phyloP scores from a whole-genome alignment of 2,888 invertebrate species.

The Plemyria rubiginata region DNA sequence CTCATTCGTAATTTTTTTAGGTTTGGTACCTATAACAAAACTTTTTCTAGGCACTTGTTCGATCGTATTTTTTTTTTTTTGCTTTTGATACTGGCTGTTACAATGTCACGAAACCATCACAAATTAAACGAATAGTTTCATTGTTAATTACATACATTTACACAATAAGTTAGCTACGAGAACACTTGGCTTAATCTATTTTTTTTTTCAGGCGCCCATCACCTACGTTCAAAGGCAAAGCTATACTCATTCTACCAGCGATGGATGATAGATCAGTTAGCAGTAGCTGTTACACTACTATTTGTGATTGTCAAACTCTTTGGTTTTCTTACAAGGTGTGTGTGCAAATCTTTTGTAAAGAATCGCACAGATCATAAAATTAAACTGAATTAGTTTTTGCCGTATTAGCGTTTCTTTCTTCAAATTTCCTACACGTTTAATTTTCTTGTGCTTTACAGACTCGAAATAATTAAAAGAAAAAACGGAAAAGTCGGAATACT shows the following conservation, averaged over 20 bases:
- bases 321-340: neutral
- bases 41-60: too few relatives aligned
- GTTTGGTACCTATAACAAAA: too few relatives aligned
- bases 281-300: conserved; percentile 38
- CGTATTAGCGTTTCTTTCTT: conserved; percentile 1
- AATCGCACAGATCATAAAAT: conserved; percentile 6
- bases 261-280: conserved; percentile 59
- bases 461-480: neutral
- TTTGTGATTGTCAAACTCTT: conserved; percentile 23
- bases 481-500: too few relatives aligned
- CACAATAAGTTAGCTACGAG: too few relatives aligned
- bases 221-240: conserved; percentile 49
- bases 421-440: neutral
- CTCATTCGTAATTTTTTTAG: too few relatives aligned
- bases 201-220: conserved; percentile 1
- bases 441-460: neutral
- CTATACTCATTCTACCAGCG: conserved; percentile 60
- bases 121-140: too few relatives aligned
- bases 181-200: neutral
- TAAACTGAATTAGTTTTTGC: conserved; percentile 6
- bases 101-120: too few relatives aligned
- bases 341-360: neutral
- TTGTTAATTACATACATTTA: too few relatives aligned
- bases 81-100: too few relatives aligned
- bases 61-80: too few relatives aligned